Conservation (phyloP, 2,888 invertebrate genomes). For the Sthenelais limicola region DNA sequence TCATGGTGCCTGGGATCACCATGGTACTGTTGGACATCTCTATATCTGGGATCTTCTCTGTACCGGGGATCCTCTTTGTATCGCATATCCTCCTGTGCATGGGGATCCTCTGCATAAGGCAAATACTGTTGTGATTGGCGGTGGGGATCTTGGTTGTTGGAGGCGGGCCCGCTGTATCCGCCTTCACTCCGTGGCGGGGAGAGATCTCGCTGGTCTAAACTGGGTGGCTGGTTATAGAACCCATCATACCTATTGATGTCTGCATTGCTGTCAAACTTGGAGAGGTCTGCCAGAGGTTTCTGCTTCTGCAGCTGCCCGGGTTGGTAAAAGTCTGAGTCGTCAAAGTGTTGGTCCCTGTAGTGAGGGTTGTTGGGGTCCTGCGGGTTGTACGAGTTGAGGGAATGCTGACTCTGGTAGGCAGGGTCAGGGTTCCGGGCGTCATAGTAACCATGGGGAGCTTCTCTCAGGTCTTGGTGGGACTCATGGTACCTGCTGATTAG, state of each 20-base stretch:
- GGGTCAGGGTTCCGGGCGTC: not conserved
- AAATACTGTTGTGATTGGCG: no score
- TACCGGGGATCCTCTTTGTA: no score
- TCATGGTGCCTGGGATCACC: not conserved
- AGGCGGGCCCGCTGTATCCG: no score
- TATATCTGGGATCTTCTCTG: no score
- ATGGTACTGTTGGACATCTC: not conserved
- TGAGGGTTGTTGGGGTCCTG: not conserved
- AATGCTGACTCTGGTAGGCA: not conserved
- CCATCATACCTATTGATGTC: slow-evolving; percentile 3
- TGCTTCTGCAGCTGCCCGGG: slow-evolving; percentile 33
- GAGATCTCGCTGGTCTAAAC: no score
- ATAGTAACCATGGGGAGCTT: not conserved
- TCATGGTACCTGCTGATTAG: not conserved
- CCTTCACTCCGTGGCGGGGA: no score
- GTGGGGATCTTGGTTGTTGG: no score
- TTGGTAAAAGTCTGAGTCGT: slow-evolving; percentile 14
- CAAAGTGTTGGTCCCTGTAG: not conserved
- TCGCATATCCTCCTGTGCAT: no score
- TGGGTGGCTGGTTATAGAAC: no score
- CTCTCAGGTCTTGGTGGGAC: not conserved
- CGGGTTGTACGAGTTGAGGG: not conserved
- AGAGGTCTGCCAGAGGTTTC: slow-evolving; percentile 15
- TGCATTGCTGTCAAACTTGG: slow-evolving; percentile 17
- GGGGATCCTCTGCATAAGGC: no score